Evolutionary conservation across 1,140 invertebrate species (phyloP), one percentile per base, ranked within the genome.

Genomic region (Drosophila ananassae): DNA sequence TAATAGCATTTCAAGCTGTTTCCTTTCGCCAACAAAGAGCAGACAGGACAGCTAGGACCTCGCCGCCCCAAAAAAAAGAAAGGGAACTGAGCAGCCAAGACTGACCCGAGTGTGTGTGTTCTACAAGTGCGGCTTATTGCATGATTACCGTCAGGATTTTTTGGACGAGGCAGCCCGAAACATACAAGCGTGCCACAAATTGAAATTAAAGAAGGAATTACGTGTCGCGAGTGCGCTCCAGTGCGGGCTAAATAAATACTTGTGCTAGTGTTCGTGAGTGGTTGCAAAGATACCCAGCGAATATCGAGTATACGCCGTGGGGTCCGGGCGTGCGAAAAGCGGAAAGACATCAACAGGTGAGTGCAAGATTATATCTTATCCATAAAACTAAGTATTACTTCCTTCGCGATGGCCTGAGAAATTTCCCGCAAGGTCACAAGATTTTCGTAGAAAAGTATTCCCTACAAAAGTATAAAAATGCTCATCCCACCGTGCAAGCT

Each of bases 1-100:
- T 87, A 87, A 87, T 87, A 87, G 83, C 83, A 87, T 87, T 87
- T 87, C 83, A 87, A 89, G 83, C 83, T 89, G 83, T 87, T 87
- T 77, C 83, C 83, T 68, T 89, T 61, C 66, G 69, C 74, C 57
- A 34, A 53, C 37, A 53, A 37, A 46, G 25, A 41, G 10, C 52
- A 73, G 58, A 24, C 56, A 41, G 52, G 39, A 25, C 50, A 8
- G 7, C 17, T 1, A 46, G 17, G 22, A 61, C 25, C 5, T 34
- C 12, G 24, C 10, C 12, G 24, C 48, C 8, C 17, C 48, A 7
- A 0, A 51, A 30, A 24, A 24, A 48, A 74, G 57, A 54, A 44
- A 47, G n/a, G 41, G 39, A 13, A 32, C 32, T 10, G 37, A 25
- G 22, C 48, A 50, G 13, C 3, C 6, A 5, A 2, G 21, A 46